These are phyloP conservation scores for Hypercompe scribonia DNA, from an alignment of 2,888 invertebrate genomes.

Conservation along the genomic window DNA sequence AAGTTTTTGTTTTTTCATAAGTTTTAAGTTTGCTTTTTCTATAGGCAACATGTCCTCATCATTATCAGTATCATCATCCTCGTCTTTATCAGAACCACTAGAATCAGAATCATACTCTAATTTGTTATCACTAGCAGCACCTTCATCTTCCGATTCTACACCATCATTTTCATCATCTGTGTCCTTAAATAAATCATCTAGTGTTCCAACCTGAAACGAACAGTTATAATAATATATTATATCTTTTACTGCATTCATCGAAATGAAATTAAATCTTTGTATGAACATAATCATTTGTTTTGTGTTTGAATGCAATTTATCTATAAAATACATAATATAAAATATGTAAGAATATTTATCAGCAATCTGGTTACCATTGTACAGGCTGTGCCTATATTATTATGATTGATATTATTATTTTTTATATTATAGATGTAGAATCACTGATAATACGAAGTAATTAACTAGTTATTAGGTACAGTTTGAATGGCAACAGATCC, in stretches of 20 bases:
- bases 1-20: constrained; percentile 90
- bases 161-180: constrained; percentile 75
- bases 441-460: background rate
- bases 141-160: constrained; percentile 71
- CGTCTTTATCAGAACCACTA: constrained; percentile 68
- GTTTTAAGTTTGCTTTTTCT: constrained; percentile 92
- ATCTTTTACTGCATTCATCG: background rate
- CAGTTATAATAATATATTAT: background rate
- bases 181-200: constrained; percentile 85
- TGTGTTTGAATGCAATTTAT: no score
- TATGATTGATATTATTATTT: no score
- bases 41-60: constrained; percentile 93
- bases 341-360: no score
- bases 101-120: constrained; percentile 74
- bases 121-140: constrained; percentile 59
- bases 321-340: no score
- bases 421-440: no score
- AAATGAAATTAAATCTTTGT: no score
- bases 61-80: constrained; percentile 70
- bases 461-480: background rate
- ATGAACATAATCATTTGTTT: no score
- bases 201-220: constrained; percentile 76
- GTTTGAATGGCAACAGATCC: background rate
- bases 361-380: no score
- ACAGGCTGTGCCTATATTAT: no score